Base-by-base conservation (phyloP, 2,888 invertebrate genomes). In the Torymus auratus region DNA sequence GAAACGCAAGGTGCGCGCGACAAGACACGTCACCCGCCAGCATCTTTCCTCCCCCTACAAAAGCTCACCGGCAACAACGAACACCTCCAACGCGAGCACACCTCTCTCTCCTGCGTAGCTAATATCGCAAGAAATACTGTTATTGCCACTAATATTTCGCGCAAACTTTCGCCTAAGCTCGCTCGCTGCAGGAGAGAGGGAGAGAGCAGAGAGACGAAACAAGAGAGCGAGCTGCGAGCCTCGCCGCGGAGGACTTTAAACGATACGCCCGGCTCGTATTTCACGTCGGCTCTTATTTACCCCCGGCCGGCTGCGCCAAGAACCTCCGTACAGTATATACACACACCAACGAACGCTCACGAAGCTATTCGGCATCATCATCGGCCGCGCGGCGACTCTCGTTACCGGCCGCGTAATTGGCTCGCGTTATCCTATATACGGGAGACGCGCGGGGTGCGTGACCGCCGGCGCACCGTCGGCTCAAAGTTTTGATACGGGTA, bases 71-170 rank as follows among this genome's bases (percentile, higher is more conserved):
- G 41, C 41, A 41, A 41, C 41, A 41, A 41, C 41, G 58, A 64
- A 41, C 60, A 15, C 15, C 52, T 14, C 12, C 17, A 23, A 20
- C 62, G 15, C 10, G 28, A 41, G 23, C 50, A 41, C 20, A 56
- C 58, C 20, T 50, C 58, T 50, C n/a, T 60, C 58, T 52, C 28
- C 23, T 23, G 83, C 83, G 81, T 78, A 84, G 86, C 87, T 89
- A 89, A 89, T 88, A 89, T 88, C 86, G 84, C 83, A 84, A 88
- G 88, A 89, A 87, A 89, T 88, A 88, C 86, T 86, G 87, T 89
- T 88, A 89, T 88, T 86, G 84, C 88, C 82, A 74, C 83, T 85
- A 86, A 88, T 85, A 86, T 87, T 85, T 87, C 84, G 84, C 78
- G 83, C 15, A 56, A 88, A 86, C 84, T 86, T 87, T 83, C 84